phyloP scores from a whole-genome alignment of 2,888 invertebrate genomes.

The Rhaphigaster nebulosa region DNA sequence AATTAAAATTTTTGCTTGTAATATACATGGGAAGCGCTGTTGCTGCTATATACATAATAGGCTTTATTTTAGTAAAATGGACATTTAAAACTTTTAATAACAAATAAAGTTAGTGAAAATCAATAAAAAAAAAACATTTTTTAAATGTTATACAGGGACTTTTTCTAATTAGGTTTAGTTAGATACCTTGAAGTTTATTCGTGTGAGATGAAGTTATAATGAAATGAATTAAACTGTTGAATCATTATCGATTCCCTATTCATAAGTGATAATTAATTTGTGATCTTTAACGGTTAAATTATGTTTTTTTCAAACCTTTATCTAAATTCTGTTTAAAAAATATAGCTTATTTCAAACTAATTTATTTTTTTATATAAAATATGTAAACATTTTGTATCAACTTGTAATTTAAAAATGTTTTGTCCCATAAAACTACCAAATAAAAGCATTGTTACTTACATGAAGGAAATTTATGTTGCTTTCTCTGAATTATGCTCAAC shows the following conservation, averaged over 20 bases:
- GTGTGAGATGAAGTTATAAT: neutral
- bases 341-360: neutral
- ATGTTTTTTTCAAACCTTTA: neutral
- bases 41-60: too few species aligned
- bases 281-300: neutral
- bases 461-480: neutral
- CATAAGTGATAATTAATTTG: neutral
- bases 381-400: neutral
- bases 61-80: too few species aligned
- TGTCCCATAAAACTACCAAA: neutral
- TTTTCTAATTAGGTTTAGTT: too few species aligned
- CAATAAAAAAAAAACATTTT: too few species aligned
- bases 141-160: too few species aligned
- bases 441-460: neutral
- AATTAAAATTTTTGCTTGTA: too few species aligned
- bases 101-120: neutral
- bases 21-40: too few species aligned
- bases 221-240: neutral
- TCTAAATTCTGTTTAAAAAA: neutral
- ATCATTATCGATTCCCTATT: neutral
- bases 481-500: too few species aligned
- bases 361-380: neutral
- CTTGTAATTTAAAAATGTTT: neutral
- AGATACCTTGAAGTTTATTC: neutral
- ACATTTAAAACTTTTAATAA: neutral